Evolutionary conservation across 2,888 invertebrate genomes (phyloP), one percentile per base, ranked within the genome.

Genomic region (Caenorhabditis sp.): DNA sequence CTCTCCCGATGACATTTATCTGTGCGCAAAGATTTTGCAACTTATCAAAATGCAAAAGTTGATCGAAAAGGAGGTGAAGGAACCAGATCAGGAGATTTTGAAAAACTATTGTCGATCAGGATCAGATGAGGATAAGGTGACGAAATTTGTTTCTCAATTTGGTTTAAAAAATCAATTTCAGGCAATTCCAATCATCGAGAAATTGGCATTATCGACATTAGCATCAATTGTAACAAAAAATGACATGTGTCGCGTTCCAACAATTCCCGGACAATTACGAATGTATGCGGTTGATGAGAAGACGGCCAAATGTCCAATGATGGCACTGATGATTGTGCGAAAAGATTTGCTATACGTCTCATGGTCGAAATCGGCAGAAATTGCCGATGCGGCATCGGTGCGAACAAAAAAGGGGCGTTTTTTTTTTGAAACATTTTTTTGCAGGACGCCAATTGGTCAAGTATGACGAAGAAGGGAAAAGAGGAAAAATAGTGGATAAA

Each of bases 241-340:
- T 43, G 72, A 72, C 14, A 63, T 58, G 36, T 21, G 63, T 23
- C 57, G 72, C 3, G 23, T 55, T 14, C 26, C 62, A 1, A 21
- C 27, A 0, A 53, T 72, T 58, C 60, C 72, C 3, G 72, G 72
- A 21, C 61, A 72, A 17, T 24, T 72, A 8, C 36, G 67, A 31
- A 57, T 72, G 49, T 72, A 67, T 53, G 67, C 67, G 1, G 72
- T 72, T 12, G 72, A 72, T 27, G 72, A 72, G 21, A 67, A 65
- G 23, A 67, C 55, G 57, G 66, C 72, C 12, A 67, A 64, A 61
- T 5, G 50, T 17, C 72, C 72, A 17, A 61, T 72, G 72, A 67
- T 67, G 57, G 72, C 64, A 4, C 36, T 72, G 21, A 12, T 72
- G 54, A 60, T 58, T 55, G 67, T 55, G 10, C 60, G 72, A 19